Conservation (phyloP, 2,888 invertebrate genomes). For the Lucinisca nassula region DNA sequence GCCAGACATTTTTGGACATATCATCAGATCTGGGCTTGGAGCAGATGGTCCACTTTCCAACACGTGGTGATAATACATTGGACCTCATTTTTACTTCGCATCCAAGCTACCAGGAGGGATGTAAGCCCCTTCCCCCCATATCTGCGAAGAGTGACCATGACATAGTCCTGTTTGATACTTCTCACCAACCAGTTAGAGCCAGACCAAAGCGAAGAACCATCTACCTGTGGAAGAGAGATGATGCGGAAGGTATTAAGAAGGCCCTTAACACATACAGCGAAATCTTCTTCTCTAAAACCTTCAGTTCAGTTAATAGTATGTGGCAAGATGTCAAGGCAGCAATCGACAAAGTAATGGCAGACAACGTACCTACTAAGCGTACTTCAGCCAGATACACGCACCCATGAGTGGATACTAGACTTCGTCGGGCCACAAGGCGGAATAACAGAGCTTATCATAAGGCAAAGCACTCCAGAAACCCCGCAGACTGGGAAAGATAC, state of each 20-base stretch:
- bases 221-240: constrained; percentile 35
- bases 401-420: constrained; percentile 3
- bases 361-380: constrained; percentile 16
- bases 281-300: background rate
- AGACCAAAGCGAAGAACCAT: constrained; percentile 37
- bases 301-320: background rate
- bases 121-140: constrained; percentile 42
- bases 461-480: background rate
- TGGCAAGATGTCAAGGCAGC: constrained; percentile 20
- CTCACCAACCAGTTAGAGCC: background rate
- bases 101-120: constrained; percentile 25
- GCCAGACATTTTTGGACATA: background rate
- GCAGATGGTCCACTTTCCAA: constrained; percentile 51
- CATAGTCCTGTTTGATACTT: constrained; percentile 43
- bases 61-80: constrained; percentile 45
- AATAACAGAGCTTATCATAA: constrained; percentile 20
- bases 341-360: background rate
- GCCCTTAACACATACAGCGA: background rate
- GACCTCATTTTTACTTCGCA: constrained; percentile 49
- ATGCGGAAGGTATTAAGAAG: constrained; percentile 21
- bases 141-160: constrained; percentile 48
- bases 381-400: background rate
- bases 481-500: constrained; percentile 10
- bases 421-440: background rate
- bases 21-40: background rate